Evolutionary conservation across 2,113 vertebrate species (phyloP), one percentile per base, ranked within the genome.

Genomic region (Epinephelus lanceolatus): DNA sequence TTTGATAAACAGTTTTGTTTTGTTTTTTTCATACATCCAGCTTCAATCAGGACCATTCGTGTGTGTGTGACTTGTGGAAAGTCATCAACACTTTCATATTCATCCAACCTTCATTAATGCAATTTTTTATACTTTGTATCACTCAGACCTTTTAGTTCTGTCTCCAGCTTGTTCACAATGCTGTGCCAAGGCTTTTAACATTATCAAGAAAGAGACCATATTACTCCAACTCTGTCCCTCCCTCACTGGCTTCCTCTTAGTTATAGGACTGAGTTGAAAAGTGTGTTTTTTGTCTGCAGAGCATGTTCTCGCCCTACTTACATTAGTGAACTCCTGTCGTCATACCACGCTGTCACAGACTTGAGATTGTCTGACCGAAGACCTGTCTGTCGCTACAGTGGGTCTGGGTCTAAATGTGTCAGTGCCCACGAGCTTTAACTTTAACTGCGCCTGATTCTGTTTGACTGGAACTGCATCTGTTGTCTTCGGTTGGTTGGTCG

Each of bases 131-230:
- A 25, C 6, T 75, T 37, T 19, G 6, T 59, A 17, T 61, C 45
- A 70, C 10, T 42, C 30, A 53, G 15, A 70, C 45, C 27, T 62
- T 52, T 62, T 53, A 14, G 61, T 21, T 53, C 66, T 52, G 45
- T 27, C 45, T 61, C 25, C 27, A 61, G 45, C 42, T 60, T 59
- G 18, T 70, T 70, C 42, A 60, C 40, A 60, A 42, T 23, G 13
- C 51, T n/a, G 18, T 3, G 12, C 42, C 40, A 25, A 56, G 69
- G 49, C 78, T 66, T 72, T 80, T 37, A 65, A 65, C 37, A 55
- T 56, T 19, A 57, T 65, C 25, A 49, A 33, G 37, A 56, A 33
- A 57, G 19, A 53, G 37, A 57, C 17, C 14, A 33, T 21, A 51
- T 30, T 42, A 49, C 7, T 25, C 8, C n/a, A 30, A 21, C 30